Percentiles rank a stretch among this genome's conserved stretches.
These are phyloP conservation scores for Ceratina japonica DNA, from an alignment of 1,140 invertebrate genomes.

Conservation along the genomic window DNA sequence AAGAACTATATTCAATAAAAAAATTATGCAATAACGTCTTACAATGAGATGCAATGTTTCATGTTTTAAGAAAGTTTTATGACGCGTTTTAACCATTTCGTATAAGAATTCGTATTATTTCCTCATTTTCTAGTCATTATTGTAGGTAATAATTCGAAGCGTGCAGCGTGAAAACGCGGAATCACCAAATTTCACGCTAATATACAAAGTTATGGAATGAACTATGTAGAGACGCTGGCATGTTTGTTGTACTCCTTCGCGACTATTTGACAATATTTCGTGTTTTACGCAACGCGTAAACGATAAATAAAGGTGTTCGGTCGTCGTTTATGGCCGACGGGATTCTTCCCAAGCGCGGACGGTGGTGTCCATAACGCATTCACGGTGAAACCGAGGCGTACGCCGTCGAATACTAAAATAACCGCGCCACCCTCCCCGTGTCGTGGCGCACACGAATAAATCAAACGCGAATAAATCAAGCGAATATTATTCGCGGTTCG, in stretches of 20 bases:
- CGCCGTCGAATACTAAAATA: conserved; percentile 2
- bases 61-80: no score
- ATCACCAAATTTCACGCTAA: no score
- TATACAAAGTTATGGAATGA: no score
- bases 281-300: conserved; percentile 26
- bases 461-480: conserved; percentile 10
- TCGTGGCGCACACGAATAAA: not conserved
- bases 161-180: no score
- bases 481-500: not conserved
- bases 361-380: conserved; percentile 4
- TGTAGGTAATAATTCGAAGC: no score
- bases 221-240: no score
- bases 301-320: conserved; percentile 36
- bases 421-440: not conserved
- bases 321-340: conserved; percentile 39
- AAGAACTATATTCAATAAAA: not conserved
- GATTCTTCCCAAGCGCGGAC: conserved; percentile 10
- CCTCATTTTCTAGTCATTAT: no score
- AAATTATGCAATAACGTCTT: no score
- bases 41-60: no score
- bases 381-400: not conserved
- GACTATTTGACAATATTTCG: conserved; percentile 8
- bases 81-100: no score
- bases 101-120: no score
- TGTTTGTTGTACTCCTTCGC: not conserved